Evolutionary conservation across 1,140 invertebrate species (phyloP).

Genomic region (Physella acuta): DNA sequence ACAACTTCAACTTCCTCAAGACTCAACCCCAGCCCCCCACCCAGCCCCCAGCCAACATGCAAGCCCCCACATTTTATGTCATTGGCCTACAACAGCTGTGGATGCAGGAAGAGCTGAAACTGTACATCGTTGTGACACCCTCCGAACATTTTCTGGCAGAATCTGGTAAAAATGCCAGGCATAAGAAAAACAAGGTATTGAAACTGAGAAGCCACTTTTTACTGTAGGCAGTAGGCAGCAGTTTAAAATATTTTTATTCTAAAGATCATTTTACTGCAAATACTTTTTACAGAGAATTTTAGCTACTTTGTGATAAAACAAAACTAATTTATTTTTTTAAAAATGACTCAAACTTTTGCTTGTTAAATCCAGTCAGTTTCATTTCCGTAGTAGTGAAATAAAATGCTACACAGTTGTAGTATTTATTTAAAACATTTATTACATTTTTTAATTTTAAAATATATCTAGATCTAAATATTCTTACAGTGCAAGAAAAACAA

Average conservation of each 20-base stretch:
- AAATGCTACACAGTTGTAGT: no score
- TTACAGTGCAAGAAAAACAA: no score
- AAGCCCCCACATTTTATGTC: conserved; percentile 48
- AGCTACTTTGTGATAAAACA: no score
- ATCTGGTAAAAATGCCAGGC: background rate
- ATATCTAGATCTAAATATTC: no score
- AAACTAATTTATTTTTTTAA: no score
- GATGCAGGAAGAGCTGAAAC: conserved; percentile 47
- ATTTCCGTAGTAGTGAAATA: no score
- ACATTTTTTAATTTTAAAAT: no score
- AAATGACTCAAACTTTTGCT: no score
- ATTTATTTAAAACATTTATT: no score
- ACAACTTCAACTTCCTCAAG: conserved; percentile 43
- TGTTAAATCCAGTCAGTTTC: no score
- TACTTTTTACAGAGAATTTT: no score
- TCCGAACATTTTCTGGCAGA: conserved; percentile 33
- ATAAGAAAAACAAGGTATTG: conserved; percentile 10
- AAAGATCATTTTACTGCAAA: background rate
- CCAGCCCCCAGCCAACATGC: background rate
- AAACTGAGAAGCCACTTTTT: background rate
- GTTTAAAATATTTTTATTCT: conserved; percentile 8
- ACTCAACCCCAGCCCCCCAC: background rate
- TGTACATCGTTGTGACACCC: conserved; percentile 48
- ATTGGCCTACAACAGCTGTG: conserved; percentile 54
- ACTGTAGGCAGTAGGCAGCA: no score